Evolutionary conservation across 2,888 invertebrate genomes (phyloP), one percentile per base, ranked within the genome.

Genomic region (Caenorhabditis panamensis): DNA sequence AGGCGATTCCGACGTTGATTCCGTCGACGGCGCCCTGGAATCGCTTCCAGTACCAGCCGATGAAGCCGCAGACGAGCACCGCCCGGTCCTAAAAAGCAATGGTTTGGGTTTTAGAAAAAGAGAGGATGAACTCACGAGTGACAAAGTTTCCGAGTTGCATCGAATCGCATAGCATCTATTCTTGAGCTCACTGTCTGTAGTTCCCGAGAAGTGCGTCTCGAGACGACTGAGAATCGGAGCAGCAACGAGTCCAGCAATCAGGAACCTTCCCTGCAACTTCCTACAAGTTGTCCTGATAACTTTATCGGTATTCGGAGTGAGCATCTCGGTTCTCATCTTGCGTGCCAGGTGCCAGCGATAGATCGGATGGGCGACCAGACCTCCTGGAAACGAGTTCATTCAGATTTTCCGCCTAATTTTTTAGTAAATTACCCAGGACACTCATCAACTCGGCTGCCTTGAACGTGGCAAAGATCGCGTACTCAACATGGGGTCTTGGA

Each of bases 1-100:
- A 85, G 9, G 83, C 86, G 56, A 87, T 81, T 63, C 86, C 88
- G 8, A 89, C 18, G 68, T 90, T 90, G 61, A 90, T 84, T 26
- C 88, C 88, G 64, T 90, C 89, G 16, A 89, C 90, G 8, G 87
- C 88, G 20, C 90, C 90, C 66, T 90, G 89, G 75, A 90, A 90
- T 22, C 90, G 80, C 59, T 83, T 84, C 90, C 90, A 90, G 75
- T 90, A 90, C 90, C 90, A 90, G 0, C 90, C 90, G 59, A 90
- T 77, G 61, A 88, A 79, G 18, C 88, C 89, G 58, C 84, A 82
- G 8, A 82, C 76, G 6, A 88, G 49, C 0, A 88, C 82, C 16
- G 82, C 72, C 22, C 90, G 89, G 64, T 89, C 89, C 88, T 89
- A 72, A 36, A 83, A 67, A 22, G 6, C 26, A 47, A 37, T 18